Evolutionary conservation across 2,113 vertebrate species (phyloP).

Genomic region (Lonchura striata): DNA sequence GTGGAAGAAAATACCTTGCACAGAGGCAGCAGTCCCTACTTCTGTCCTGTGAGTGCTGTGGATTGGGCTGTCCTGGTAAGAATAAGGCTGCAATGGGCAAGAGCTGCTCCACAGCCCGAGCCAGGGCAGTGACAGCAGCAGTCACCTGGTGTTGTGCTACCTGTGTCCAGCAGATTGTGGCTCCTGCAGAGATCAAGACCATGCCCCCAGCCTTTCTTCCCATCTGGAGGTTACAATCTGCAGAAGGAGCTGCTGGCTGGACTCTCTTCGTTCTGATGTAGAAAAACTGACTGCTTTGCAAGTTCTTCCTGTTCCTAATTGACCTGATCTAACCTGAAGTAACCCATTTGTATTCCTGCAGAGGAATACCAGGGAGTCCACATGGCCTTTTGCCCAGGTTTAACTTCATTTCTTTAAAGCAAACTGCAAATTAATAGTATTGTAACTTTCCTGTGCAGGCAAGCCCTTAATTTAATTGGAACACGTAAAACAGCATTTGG

Average conservation of each 20-base stretch:
- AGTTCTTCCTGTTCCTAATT: conserved; percentile 43
- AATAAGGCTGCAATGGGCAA: neutral
- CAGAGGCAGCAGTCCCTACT: neutral
- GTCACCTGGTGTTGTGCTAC: neutral
- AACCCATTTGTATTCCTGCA: conserved; percentile 11
- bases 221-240: neutral
- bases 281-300: conserved; percentile 8
- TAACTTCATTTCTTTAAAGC: conserved; percentile 40
- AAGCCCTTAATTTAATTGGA: conserved; percentile 55
- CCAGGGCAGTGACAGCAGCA: neutral
- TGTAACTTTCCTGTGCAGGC: conserved; percentile 50
- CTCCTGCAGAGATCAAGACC: neutral
- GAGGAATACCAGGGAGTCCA: conserved; percentile 30
- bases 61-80: neutral
- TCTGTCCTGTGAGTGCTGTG: neutral
- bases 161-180: neutral
- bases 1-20: neutral
- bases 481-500: conserved; percentile 14
- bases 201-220: neutral
- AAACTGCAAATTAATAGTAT: conserved; percentile 44
- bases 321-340: conserved; percentile 41
- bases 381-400: conserved; percentile 47
- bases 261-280: neutral
- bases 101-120: neutral
- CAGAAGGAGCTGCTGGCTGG: conserved; percentile 6